A percentile compares a stretch with the other conserved stretches of the same genome.
Conservation (phyloP, 2,797 vertebrate species). For the Gobio occitaniae region DNA sequence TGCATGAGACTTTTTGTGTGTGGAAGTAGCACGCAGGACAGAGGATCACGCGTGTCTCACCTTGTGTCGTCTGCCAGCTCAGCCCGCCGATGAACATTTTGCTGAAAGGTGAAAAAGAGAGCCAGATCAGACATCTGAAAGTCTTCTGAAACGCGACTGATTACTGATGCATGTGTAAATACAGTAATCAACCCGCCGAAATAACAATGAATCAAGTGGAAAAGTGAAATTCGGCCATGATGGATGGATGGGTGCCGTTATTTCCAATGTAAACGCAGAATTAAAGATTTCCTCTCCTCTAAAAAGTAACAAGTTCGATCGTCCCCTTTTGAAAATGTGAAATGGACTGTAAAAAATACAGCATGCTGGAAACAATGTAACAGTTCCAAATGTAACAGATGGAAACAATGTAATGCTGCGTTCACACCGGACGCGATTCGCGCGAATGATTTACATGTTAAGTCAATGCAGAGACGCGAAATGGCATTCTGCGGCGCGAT, state of each 20-base stretch:
- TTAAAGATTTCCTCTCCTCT: conserved; percentile 2
- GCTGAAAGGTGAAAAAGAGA: conserved; percentile 76
- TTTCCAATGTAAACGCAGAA: conserved; percentile 72
- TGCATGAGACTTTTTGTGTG: conserved; percentile 21
- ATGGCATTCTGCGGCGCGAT: too few relatives aligned
- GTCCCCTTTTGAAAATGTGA: conserved; percentile 35
- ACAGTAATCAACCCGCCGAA: conserved; percentile 30
- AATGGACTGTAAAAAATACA: neutral
- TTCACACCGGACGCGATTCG: too few relatives aligned
- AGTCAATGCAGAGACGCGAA: too few relatives aligned
- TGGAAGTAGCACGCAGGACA: conserved; percentile 53
- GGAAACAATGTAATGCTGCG: conserved; percentile 24
- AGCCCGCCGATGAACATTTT: conserved; percentile 99
- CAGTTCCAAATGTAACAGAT: conserved; percentile 57
- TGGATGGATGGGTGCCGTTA: conserved; percentile 75
- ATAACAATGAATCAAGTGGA: conserved; percentile 73
- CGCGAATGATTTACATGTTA: too few relatives aligned
- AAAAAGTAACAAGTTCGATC: conserved; percentile 48
- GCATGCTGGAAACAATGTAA: conserved; percentile 25
- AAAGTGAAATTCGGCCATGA: conserved; percentile 83
- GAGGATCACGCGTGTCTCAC: conserved; percentile 77
- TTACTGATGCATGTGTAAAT: conserved; percentile 20
- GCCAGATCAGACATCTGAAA: conserved; percentile 30
- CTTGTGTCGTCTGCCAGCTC: conserved; percentile 98
- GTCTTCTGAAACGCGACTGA: conserved; percentile 24